A percentile compares a stretch with the other conserved stretches of the same genome.
phyloP scores from a whole-genome alignment of 2,888 invertebrate species.

The Xanthorhoe designata region DNA sequence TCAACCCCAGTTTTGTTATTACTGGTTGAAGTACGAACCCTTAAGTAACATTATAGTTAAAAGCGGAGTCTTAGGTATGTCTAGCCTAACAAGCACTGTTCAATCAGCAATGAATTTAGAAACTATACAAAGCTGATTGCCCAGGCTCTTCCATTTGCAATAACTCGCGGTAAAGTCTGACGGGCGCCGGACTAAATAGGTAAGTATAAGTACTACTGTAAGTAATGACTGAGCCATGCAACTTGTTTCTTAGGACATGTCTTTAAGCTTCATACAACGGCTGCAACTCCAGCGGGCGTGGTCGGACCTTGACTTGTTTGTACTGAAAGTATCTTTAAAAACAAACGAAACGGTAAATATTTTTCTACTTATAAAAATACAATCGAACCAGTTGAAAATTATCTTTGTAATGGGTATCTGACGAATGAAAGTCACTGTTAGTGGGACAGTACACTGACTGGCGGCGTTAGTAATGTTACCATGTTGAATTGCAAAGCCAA shows the following conservation, averaged over 20 bases:
- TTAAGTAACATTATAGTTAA: no score
- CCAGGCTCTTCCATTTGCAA: slow-evolving; percentile 36
- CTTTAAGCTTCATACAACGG: slow-evolving; percentile 4
- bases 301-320: not conserved
- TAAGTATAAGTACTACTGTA: slow-evolving; percentile 27
- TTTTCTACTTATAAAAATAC: no score
- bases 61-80: not conserved
- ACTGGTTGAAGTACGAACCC: no score
- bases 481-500: no score
- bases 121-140: not conserved
- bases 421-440: no score
- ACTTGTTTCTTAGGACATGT: slow-evolving; percentile 50
- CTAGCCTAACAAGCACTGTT: not conserved
- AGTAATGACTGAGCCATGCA: slow-evolving; percentile 53
- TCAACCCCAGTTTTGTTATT: no score
- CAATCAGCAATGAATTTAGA: not conserved
- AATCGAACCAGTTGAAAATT: no score
- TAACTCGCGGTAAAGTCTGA: slow-evolving; percentile 38
- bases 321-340: no score
- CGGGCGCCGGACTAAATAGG: slow-evolving; percentile 36
- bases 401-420: no score
- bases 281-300: not conserved
- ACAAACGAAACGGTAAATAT: no score
- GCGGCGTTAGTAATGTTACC: no score
- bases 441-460: no score